Evolutionary conservation across 2,113 vertebrate species (phyloP).

Genomic region (Tetraodon nigroviridis): DNA sequence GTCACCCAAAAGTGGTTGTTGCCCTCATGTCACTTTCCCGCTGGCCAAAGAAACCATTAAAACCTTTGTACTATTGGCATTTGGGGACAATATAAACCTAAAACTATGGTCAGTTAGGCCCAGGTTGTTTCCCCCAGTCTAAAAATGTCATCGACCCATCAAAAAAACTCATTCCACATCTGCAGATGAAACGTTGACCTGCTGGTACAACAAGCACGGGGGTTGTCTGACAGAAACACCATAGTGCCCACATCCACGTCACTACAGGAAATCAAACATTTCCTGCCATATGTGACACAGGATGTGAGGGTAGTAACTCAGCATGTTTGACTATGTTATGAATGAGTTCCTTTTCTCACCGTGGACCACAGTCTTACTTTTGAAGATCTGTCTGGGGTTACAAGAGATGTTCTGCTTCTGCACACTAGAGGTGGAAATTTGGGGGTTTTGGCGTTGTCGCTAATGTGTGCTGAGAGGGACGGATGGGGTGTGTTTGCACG

Average conservation of each 20-base stretch:
- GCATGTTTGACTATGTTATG: slow-evolving; percentile 54
- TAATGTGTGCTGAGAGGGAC: too few species aligned
- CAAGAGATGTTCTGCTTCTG: neutral
- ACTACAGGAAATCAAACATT: slow-evolving; percentile 69
- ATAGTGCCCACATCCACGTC: slow-evolving; percentile 44
- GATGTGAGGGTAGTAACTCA: slow-evolving; percentile 62
- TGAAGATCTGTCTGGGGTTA: slow-evolving; percentile 40
- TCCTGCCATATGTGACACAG: slow-evolving; percentile 63
- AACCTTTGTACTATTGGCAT: too few species aligned
- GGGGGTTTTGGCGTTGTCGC: too few species aligned
- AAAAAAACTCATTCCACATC: neutral
- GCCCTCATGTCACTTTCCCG: too few species aligned
- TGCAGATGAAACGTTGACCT: neutral
- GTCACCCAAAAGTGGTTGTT: too few species aligned
- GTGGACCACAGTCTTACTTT: slow-evolving; percentile 56
- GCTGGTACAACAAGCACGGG: neutral
- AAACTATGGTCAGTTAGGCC: too few species aligned
- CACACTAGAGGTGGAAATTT: too few species aligned
- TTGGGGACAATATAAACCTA: too few species aligned
- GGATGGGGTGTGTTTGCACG: too few species aligned
- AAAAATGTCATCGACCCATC: too few species aligned
- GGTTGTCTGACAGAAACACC: slow-evolving; percentile 7
- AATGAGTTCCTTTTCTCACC: slow-evolving; percentile 60
- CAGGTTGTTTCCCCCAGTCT: too few species aligned
- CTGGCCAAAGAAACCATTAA: too few species aligned